A percentile compares a stretch with the other conserved stretches of the same genome.
Evolutionary conservation across 1,140 invertebrate genomes (phyloP).

Genomic region (Delia radicum): DNA sequence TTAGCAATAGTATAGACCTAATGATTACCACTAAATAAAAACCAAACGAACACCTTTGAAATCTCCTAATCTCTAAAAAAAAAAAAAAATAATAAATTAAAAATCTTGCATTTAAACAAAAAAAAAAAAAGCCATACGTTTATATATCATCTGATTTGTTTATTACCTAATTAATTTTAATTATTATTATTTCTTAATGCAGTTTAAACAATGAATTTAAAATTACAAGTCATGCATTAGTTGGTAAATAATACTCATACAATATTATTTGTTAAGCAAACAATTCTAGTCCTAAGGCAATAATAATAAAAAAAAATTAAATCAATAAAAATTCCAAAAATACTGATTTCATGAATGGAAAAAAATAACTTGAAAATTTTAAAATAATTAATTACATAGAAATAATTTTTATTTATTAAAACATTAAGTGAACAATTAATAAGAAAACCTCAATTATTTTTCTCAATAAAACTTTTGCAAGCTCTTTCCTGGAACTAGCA

Average conservation of each 20-base stretch:
- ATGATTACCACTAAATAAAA: no score
- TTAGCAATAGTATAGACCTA: no score
- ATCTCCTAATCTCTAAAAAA: no score
- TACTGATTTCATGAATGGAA: neutral
- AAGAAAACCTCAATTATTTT: no score
- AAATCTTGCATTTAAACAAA: neutral
- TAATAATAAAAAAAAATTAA: neutral
- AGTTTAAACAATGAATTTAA: neutral
- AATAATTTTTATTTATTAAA: neutral
- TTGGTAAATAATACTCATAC: neutral
- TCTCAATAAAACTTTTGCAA: no score
- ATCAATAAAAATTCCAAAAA: neutral
- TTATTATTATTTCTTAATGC: neutral
- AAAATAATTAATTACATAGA: neutral
- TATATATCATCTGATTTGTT: neutral
- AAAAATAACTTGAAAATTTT: neutral
- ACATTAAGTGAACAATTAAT: no score
- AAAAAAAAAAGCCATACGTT: neutral
- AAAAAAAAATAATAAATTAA: no score
- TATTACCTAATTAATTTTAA: neutral
- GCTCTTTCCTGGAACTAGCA: no score
- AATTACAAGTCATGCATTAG: neutral
- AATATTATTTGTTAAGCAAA: neutral
- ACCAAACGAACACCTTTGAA: no score
- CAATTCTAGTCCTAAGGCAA: conserved; percentile 3